Conservation (phyloP, 1,140 invertebrate species). For the Oedothorax gibbosus region DNA sequence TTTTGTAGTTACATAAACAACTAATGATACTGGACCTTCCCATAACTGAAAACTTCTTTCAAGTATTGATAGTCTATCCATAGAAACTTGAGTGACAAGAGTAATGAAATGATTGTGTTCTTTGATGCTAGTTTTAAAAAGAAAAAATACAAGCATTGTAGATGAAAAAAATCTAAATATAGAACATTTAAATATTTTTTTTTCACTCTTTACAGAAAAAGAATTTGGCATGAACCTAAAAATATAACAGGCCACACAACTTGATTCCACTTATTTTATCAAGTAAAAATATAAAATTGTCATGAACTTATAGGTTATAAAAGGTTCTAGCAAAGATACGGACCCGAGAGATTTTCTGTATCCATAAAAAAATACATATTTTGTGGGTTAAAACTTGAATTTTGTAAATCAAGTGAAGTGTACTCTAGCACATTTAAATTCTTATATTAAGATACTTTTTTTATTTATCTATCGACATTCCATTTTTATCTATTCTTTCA, state of each 20-base stretch:
- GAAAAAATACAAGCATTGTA: neutral
- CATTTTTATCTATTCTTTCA: too few species aligned
- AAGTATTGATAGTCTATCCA: slow-evolving; percentile 64
- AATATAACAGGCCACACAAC: neutral
- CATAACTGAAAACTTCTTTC: slow-evolving; percentile 63
- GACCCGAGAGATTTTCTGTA: too few species aligned
- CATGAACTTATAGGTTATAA: too few species aligned
- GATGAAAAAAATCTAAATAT: neutral
- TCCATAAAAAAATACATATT: too few species aligned
- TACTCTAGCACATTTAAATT: too few species aligned
- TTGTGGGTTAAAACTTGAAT: too few species aligned
- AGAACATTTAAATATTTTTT: neutral
- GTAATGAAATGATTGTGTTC: slow-evolving; percentile 60
- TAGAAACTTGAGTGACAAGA: slow-evolving; percentile 65
- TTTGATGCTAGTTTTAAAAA: slow-evolving; percentile 26
- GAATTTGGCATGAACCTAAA: neutral
- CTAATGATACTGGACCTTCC: slow-evolving; percentile 64
- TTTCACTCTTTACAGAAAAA: neutral
- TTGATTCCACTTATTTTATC: neutral
- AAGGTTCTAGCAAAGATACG: too few species aligned
- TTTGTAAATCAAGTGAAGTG: too few species aligned
- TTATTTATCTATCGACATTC: too few species aligned
- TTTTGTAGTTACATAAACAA: slow-evolving; percentile 64
- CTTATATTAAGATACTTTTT: too few species aligned
- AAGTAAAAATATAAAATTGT: too few species aligned